A percentile compares a stretch with the other conserved stretches of the same genome.
phyloP scores from a whole-genome alignment of 2,113 vertebrate genomes.

The Ahaetulla prasina region DNA sequence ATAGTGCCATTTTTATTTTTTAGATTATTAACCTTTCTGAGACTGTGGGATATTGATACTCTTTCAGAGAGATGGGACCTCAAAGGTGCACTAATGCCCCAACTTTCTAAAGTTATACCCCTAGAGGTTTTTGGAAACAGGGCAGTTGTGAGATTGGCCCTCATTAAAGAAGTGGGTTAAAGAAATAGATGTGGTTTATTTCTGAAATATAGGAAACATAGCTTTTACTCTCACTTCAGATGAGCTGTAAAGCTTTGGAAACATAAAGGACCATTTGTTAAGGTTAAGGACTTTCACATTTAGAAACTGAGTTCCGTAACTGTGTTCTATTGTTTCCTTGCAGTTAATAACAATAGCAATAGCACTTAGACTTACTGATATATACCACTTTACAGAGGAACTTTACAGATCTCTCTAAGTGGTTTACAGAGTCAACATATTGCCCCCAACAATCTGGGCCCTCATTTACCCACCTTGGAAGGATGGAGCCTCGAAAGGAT shows the following conservation, averaged over 20 bases:
- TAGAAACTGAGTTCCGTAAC: background rate
- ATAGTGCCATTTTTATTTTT: background rate
- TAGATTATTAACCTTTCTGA: background rate
- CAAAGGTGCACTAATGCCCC: background rate
- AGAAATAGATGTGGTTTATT: background rate
- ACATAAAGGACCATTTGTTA: background rate
- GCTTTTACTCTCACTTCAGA: background rate
- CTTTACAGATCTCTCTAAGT: no score
- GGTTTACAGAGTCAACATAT: no score
- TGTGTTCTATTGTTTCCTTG: background rate
- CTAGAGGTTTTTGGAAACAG: background rate
- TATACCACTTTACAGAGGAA: no score
- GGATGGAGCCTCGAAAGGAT: no score
- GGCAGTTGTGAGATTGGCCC: background rate
- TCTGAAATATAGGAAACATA: background rate
- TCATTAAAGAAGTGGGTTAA: background rate
- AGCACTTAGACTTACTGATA: no score
- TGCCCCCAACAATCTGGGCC: no score
- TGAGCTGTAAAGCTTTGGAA: background rate
- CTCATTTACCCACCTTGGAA: no score
- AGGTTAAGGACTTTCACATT: background rate
- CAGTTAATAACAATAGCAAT: background rate
- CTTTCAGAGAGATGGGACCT: background rate
- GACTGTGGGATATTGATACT: background rate
- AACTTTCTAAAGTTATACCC: background rate